Conservation (phyloP, 2,888 invertebrate genomes). For the Quadriops clusia region DNA sequence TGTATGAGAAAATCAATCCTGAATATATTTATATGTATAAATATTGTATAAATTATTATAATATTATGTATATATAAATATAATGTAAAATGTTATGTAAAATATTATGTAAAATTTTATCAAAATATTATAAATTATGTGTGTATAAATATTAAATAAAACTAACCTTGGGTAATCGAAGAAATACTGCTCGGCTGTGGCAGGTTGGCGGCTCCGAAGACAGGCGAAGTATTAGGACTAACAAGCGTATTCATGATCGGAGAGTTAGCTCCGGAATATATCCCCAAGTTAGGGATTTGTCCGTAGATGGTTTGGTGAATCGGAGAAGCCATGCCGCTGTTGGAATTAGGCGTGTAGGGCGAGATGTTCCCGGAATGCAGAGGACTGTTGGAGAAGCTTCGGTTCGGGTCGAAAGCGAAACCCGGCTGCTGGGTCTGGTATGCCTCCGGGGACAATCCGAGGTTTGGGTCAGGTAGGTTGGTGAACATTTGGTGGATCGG, state of each 20-base stretch:
- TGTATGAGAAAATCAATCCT: no score
- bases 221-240: slow-evolving; percentile 28
- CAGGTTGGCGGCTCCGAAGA: slow-evolving; percentile 24
- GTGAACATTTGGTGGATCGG: slow-evolving; percentile 47
- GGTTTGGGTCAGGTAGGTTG: slow-evolving; percentile 12
- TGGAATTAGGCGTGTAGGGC: slow-evolving; percentile 27
- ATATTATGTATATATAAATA: no score
- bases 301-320: slow-evolving; percentile 25
- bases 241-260: slow-evolving; percentile 29
- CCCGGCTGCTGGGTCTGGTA: slow-evolving; percentile 8
- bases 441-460: slow-evolving; percentile 12
- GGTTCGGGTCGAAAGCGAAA: slow-evolving; percentile 17
- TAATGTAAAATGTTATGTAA: no score
- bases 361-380: slow-evolving; percentile 24
- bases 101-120: not conserved
- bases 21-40: no score
- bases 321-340: slow-evolving; percentile 29
- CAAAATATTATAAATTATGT: no score
- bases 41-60: no score
- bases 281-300: slow-evolving; percentile 25
- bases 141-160: no score
- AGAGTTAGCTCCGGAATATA: slow-evolving; percentile 27
- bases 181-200: slow-evolving; percentile 34
- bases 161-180: slow-evolving; percentile 45
- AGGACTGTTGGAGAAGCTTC: slow-evolving; percentile 22